These are phyloP conservation scores for Andricus curvator DNA, from an alignment of 2,888 invertebrate species.

Conservation along the genomic window DNA sequence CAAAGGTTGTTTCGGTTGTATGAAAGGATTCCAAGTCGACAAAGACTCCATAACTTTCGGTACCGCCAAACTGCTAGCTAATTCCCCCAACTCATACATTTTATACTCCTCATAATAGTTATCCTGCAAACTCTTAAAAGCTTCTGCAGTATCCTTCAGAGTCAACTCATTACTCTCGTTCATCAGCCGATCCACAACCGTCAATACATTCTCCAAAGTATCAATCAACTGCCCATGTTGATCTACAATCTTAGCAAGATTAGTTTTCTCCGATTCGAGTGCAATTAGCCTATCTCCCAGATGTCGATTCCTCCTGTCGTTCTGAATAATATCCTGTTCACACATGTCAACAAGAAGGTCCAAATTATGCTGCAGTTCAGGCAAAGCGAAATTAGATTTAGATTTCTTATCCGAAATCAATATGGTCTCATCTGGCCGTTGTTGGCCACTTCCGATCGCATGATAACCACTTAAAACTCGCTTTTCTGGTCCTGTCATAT, in stretches of 20 bases:
- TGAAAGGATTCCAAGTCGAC: constrained; percentile 89
- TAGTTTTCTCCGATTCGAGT: constrained; percentile 88
- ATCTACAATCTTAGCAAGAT: constrained; percentile 83
- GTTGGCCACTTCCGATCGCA: constrained; percentile 87
- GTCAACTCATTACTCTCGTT: constrained; percentile 80
- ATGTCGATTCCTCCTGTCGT: constrained; percentile 87
- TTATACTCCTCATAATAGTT: constrained; percentile 89
- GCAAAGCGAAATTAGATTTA: constrained; percentile 87
- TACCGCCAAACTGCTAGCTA: constrained; percentile 91
- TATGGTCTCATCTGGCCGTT: constrained; percentile 81
- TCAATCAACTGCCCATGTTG: constrained; percentile 87
- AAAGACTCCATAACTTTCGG: constrained; percentile 89
- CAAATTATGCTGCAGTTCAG: constrained; percentile 95
- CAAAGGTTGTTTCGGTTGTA: constrained; percentile 83
- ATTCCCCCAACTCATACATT: constrained; percentile 89
- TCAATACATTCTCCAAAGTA: constrained; percentile 85
- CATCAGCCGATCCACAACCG: constrained; percentile 83
- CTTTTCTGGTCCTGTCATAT: constrained; percentile 98
- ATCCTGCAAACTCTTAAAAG: constrained; percentile 81
- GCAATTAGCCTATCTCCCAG: constrained; percentile 89
- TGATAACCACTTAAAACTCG: constrained; percentile 95
- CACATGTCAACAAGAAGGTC: constrained; percentile 94
- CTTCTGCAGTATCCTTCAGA: constrained; percentile 81
- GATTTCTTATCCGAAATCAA: constrained; percentile 81
- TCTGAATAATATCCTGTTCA: constrained; percentile 96